Percentiles rank a stretch among this genome's conserved stretches.
These are phyloP conservation scores for Panagrolaimus sp. DNA, from an alignment of 1,140 invertebrate genomes.

Conservation along the genomic window DNA sequence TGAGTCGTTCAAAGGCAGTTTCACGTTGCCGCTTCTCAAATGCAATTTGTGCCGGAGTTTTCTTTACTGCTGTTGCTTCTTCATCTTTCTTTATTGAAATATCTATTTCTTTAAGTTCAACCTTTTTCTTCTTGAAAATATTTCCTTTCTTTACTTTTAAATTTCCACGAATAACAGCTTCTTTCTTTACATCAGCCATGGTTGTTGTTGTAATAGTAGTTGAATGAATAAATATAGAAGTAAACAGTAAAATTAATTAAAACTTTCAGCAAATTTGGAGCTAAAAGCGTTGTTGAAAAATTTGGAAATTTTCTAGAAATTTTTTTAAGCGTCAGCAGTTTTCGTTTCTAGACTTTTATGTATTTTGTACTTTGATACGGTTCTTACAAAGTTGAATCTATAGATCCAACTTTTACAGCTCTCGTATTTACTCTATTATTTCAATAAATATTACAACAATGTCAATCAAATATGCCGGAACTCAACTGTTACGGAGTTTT, in stretches of 20 bases:
- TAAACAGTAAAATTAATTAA: neutral
- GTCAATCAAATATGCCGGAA: too few relatives aligned
- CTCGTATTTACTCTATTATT: too few relatives aligned
- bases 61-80: conserved; percentile 21
- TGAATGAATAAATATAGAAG: neutral
- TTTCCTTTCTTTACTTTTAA: conserved; percentile 54
- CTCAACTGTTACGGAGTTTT: too few relatives aligned
- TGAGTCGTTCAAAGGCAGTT: conserved; percentile 46
- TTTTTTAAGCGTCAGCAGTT: too few relatives aligned
- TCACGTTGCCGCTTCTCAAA: conserved; percentile 51
- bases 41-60: conserved; percentile 53
- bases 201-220: neutral
- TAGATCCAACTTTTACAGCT: too few relatives aligned
- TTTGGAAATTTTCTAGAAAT: too few relatives aligned
- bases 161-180: conserved; percentile 42
- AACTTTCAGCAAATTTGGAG: too few relatives aligned
- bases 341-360: too few relatives aligned
- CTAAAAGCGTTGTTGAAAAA: too few relatives aligned
- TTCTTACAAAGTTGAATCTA: too few relatives aligned
- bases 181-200: conserved; percentile 23
- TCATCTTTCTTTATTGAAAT: conserved; percentile 56
- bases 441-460: too few relatives aligned
- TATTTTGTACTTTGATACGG: too few relatives aligned
- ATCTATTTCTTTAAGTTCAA: conserved; percentile 51
- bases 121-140: conserved; percentile 45